Conservation (phyloP, 1,140 invertebrate genomes). For the Drosophila lacertosa region DNA sequence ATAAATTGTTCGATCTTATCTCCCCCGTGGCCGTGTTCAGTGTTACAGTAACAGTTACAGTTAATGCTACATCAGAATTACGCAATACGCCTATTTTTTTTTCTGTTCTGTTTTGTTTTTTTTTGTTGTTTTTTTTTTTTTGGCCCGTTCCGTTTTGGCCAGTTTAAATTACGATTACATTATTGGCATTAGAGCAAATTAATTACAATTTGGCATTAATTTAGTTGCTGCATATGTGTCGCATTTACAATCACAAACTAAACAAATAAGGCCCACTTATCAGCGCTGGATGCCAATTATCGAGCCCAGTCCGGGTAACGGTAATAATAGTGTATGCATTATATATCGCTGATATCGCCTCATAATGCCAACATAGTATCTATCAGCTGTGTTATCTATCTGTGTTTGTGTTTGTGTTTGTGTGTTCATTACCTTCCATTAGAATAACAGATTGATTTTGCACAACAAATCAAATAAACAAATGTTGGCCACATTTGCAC, state of each 20-base stretch:
- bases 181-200: constrained; percentile 10
- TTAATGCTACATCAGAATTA: not conserved
- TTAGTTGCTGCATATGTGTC: constrained; percentile 3
- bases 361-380: constrained; percentile 46
- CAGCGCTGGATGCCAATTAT: constrained; percentile 31
- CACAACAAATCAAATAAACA: constrained; percentile 30
- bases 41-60: constrained; percentile 21
- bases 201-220: constrained; percentile 12
- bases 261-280: constrained; percentile 29
- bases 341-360: constrained; percentile 66
- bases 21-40: too few relatives aligned
- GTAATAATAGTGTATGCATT: constrained; percentile 74
- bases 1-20: constrained; percentile 61
- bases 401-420: constrained; percentile 11
- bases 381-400: constrained; percentile 42
- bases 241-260: constrained; percentile 25
- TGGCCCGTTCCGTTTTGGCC: too few relatives aligned
- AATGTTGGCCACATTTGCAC: constrained; percentile 15
- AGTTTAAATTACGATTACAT: constrained; percentile 17
- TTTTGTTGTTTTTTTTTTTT: too few relatives aligned
- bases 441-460: constrained; percentile 63
- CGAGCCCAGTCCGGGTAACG: constrained; percentile 28
- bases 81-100: not conserved
- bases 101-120: too few relatives aligned
- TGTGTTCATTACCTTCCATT: constrained; percentile 61